These are phyloP conservation scores for Calephelis virginiensis DNA, from an alignment of 1,140 invertebrate genomes.

Conservation along the genomic window DNA sequence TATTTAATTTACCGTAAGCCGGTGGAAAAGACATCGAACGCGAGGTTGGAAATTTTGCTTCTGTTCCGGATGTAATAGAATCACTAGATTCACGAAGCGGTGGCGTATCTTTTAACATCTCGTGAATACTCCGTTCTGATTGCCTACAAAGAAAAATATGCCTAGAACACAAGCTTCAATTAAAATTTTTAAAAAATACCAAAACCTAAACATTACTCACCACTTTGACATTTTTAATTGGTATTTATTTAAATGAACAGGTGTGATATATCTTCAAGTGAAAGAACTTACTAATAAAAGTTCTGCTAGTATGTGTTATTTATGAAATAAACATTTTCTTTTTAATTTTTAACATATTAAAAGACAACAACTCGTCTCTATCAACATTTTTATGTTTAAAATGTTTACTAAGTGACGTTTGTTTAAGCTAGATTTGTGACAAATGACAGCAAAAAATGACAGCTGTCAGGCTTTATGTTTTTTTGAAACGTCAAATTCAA, in stretches of 20 bases:
- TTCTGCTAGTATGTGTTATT: neutral
- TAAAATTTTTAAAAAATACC: conserved; percentile 17
- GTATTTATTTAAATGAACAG: neutral
- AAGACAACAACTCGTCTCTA: no score
- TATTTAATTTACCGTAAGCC: conserved; percentile 53
- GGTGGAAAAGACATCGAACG: conserved; percentile 75
- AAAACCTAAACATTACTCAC: conserved; percentile 40
- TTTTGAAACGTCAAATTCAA: no score
- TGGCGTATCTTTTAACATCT: conserved; percentile 92
- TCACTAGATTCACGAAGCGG: conserved; percentile 87
- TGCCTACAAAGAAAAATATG: conserved; percentile 44
- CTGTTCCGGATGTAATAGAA: conserved; percentile 86
- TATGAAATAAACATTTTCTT: conserved; percentile 10
- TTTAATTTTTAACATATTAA: no score
- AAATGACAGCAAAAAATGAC: no score
- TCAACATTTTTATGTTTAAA: no score
- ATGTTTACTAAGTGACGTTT: no score
- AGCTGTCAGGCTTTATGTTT: no score
- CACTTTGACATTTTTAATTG: conserved; percentile 59
- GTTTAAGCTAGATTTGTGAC: no score
- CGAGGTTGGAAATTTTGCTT: conserved; percentile 74
- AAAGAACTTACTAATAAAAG: neutral
- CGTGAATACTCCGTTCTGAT: conserved; percentile 88
- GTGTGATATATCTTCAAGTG: neutral
- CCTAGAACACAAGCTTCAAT: neutral